A percentile compares a stretch with the other conserved stretches of the same genome.
Evolutionary conservation across 92 coral and sea anemone species (phyloP).

Genomic region (Zoanthus sansibaricus): DNA sequence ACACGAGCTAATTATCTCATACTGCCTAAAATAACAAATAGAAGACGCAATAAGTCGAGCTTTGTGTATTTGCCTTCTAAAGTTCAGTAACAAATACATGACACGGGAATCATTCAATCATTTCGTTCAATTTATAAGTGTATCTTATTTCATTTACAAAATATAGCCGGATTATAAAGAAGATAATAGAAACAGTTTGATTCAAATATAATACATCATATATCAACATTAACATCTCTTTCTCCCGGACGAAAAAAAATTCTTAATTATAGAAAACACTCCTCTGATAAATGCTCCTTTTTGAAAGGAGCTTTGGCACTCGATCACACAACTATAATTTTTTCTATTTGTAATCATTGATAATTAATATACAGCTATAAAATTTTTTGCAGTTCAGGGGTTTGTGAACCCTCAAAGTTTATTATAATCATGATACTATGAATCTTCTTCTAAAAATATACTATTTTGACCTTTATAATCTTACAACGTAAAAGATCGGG

Average conservation of each 20-base stretch:
- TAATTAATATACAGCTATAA: conserved; percentile 44
- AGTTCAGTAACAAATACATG: conserved; percentile 75
- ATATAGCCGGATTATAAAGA: conserved; percentile 93
- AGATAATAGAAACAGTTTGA: conserved; percentile 91
- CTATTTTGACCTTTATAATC: conserved; percentile 37
- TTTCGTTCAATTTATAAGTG: conserved; percentile 88
- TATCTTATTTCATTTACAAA: conserved; percentile 95
- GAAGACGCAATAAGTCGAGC: conserved; percentile 11
- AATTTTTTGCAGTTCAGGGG: conserved; percentile 48
- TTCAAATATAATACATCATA: conserved; percentile 92
- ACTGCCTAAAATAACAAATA: not conserved
- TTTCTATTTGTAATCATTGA: conserved; percentile 43
- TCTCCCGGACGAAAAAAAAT: conserved; percentile 60
- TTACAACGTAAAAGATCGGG: conserved; percentile 43
- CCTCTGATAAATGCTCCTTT: conserved; percentile 76
- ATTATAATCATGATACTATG: conserved; percentile 26
- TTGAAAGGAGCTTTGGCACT: conserved; percentile 82
- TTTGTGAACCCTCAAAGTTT: conserved; percentile 34
- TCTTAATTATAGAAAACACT: conserved; percentile 83
- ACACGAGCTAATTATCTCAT: too few relatives aligned
- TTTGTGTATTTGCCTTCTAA: conserved; percentile 56
- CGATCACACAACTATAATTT: conserved; percentile 34
- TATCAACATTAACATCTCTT: conserved; percentile 71
- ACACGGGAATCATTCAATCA: conserved; percentile 79
- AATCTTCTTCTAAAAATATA: conserved; percentile 53